phyloP scores from a whole-genome alignment of 2,888 invertebrate genomes.

The Nomada ruficornis region DNA sequence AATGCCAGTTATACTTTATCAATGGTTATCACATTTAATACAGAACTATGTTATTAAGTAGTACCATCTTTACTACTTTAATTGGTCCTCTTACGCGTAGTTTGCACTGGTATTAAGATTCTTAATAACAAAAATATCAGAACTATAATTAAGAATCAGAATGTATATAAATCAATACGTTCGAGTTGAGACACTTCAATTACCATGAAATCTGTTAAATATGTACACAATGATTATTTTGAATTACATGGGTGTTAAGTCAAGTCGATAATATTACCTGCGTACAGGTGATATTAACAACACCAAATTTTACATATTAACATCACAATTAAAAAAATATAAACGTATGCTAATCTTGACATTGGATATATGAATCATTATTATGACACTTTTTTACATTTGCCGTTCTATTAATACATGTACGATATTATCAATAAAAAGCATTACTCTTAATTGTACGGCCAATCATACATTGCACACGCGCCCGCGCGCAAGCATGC shows the following conservation, averaged over 20 bases:
- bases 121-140: constrained; percentile 32
- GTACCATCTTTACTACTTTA: constrained; percentile 40
- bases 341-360: constrained; percentile 43
- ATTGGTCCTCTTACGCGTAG: constrained; percentile 60
- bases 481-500: constrained; percentile 30
- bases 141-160: constrained; percentile 17
- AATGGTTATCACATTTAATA: constrained; percentile 20
- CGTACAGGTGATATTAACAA: constrained; percentile 36
- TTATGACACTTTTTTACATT: constrained; percentile 26
- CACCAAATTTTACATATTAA: constrained; percentile 40
- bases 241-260: constrained; percentile 27
- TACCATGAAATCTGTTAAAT: constrained; percentile 42
- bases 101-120: constrained; percentile 29
- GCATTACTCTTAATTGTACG: constrained; percentile 32
- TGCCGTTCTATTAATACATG: constrained; percentile 14
- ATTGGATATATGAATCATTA: constrained; percentile 28
- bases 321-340: constrained; percentile 51
- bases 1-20: constrained; percentile 1
- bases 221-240: constrained; percentile 37
- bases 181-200: constrained; percentile 25
- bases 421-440: constrained; percentile 22
- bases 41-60: constrained; percentile 15
- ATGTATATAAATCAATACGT: constrained; percentile 21
- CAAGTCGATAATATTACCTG: constrained; percentile 41
- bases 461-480: constrained; percentile 22